Evolutionary conservation across 2,888 invertebrate species (phyloP).

Genomic region (Drosophila planitibia): DNA sequence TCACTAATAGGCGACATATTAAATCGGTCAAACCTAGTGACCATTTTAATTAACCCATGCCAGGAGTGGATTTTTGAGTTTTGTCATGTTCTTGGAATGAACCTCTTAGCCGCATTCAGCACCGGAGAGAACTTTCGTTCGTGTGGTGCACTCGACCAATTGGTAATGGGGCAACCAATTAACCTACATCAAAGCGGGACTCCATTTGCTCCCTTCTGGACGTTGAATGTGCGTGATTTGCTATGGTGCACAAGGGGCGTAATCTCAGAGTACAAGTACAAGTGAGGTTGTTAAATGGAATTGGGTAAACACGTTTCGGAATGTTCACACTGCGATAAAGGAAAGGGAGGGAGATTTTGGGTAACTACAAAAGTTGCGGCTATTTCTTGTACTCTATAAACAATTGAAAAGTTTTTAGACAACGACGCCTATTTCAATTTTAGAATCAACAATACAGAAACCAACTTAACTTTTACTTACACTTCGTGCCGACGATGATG

Average conservation of each 20-base stretch:
- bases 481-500: conserved; percentile 21
- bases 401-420: conserved; percentile 78
- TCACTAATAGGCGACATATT: conserved; percentile 7
- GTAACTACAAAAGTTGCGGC: conserved; percentile 33
- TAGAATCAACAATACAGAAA: conserved; percentile 67
- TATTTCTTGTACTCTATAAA: conserved; percentile 73
- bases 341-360: not conserved
- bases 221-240: conserved; percentile 54
- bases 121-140: conserved; percentile 47
- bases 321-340: conserved; percentile 43
- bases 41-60: conserved; percentile 50
- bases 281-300: conserved; percentile 52
- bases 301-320: conserved; percentile 71
- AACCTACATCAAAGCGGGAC: conserved; percentile 64
- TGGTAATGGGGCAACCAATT: conserved; percentile 69
- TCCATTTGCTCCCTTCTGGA: conserved; percentile 25
- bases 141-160: conserved; percentile 43
- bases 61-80: conserved; percentile 4
- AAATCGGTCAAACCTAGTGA: conserved; percentile 47
- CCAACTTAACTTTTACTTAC: conserved; percentile 48
- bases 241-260: conserved; percentile 11
- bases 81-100: conserved; percentile 30
- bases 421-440: conserved; percentile 79
- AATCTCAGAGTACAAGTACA: conserved; percentile 37
- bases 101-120: conserved; percentile 57